Base-by-base conservation (phyloP, 2,113 vertebrate genomes). In the Ceyx melanurus region DNA sequence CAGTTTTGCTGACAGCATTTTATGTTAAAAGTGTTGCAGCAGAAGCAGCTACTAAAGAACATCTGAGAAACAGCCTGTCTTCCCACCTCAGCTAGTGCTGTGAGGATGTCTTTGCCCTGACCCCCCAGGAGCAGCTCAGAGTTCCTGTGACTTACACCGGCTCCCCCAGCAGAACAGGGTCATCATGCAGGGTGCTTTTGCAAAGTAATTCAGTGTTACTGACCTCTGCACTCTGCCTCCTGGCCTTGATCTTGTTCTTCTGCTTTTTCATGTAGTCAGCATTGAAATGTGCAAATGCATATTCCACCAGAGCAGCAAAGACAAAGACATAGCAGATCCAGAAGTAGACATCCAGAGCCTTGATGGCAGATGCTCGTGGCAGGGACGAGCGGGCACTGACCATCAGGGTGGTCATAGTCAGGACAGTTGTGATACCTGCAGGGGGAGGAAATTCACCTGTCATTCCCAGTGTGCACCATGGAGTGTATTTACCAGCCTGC, bases 311-410 rank as follows among this genome's bases (percentile, higher is more conserved):
- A 0, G 99, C 99, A 1, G 99, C 99, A 1, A 99, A 99, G 89
- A 99, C 99, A 65, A 99, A 99, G 54, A 99, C 99, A 0, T 99
- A 99, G 91, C 99, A 99, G 96, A 99, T 99, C 98, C 99, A 99
- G 98, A 99, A 99, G 97, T 99, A 99, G 73, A 99, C 99, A 1
- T 99, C 99, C 74, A 99, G 93, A 0, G 99, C 99, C 96, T 99
- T 99, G 97, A 99, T 99, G 93, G 99, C 99, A 0, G 99, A 99
- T 0, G 99, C 99, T 73, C 99, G 97, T 0, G 99, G 99, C 31
- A 99, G 97, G 0, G 99, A 99, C 17, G 99, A 99, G 35, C 99
- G 98, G 37, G 99, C 99, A 4, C 99, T 99, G 78, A 99, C 99
- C 99, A 99, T 99, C 96, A 99, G 96, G 0, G 99, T 99, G 23